These are phyloP conservation scores for Micromys minutus DNA, from an alignment of 2,113 vertebrate genomes.

Conservation along the genomic window DNA sequence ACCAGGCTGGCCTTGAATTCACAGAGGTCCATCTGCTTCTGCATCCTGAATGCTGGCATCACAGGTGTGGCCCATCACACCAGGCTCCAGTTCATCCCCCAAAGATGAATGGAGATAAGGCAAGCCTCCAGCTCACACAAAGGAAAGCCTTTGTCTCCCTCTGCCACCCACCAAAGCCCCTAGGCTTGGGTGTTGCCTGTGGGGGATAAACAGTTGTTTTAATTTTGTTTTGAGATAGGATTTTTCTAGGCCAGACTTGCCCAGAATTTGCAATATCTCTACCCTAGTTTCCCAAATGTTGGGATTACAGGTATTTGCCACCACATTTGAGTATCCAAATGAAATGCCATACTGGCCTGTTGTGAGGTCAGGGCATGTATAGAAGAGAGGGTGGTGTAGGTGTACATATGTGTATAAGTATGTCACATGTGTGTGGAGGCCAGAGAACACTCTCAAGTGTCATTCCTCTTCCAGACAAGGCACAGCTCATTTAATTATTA, in stretches of 20 bases:
- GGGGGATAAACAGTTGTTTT: neutral
- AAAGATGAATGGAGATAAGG: conserved; percentile 39
- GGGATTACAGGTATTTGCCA: neutral
- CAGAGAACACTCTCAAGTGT: neutral
- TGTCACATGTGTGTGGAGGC: neutral
- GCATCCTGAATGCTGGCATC: neutral
- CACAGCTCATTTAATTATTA: neutral
- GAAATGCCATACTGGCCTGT: neutral
- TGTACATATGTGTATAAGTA: neutral
- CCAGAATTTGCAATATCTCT: neutral
- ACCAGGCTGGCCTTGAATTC: neutral
- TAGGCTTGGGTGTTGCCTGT: neutral
- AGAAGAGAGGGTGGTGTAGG: neutral
- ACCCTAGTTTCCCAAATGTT: neutral
- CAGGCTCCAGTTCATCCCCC: neutral
- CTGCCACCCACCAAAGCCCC: conserved; percentile 15
- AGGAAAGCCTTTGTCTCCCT: neutral
- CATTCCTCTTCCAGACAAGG: neutral
- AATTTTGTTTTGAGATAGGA: neutral
- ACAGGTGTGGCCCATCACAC: neutral
- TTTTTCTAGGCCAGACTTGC: neutral
- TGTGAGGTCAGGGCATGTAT: neutral
- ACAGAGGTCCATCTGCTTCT: neutral
- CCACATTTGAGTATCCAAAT: neutral
- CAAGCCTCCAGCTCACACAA: neutral